Conservation (phyloP, 2,113 vertebrate genomes). For the Sinocyclocheilus maitianheensis region DNA sequence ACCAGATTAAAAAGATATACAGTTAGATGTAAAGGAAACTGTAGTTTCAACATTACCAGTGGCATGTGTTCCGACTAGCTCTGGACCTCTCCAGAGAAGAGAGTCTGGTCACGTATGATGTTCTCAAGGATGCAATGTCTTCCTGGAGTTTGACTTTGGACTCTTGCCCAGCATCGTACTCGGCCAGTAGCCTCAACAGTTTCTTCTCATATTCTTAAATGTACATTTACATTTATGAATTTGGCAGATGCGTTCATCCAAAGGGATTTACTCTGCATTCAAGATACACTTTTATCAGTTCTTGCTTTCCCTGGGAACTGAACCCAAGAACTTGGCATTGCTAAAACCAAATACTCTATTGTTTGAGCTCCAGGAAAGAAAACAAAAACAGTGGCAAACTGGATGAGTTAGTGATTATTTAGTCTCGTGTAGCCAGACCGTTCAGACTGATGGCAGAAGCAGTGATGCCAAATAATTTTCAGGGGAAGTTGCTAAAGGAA, state of each 20-base stretch:
- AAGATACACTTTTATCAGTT: too few relatives aligned
- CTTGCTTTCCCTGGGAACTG: too few relatives aligned
- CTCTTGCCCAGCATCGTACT: slow-evolving; percentile 82
- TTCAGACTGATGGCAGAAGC: too few relatives aligned
- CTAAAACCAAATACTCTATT: too few relatives aligned
- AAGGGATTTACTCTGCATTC: neutral
- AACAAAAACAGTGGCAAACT: too few relatives aligned
- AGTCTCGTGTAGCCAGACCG: too few relatives aligned
- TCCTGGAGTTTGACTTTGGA: slow-evolving; percentile 81
- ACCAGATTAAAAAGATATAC: neutral
- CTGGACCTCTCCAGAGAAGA: slow-evolving; percentile 70
- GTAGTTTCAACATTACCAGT: slow-evolving; percentile 9
- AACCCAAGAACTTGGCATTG: too few relatives aligned
- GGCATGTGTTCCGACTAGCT: slow-evolving; percentile 41
- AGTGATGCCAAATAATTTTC: too few relatives aligned
- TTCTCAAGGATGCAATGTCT: slow-evolving; percentile 79
- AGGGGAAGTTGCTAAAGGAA: too few relatives aligned
- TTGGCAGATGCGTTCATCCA: neutral
- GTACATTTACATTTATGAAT: neutral
- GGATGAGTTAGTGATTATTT: too few relatives aligned
- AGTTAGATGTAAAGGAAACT: neutral
- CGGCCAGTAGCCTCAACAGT: slow-evolving; percentile 80
- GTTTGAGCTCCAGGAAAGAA: too few relatives aligned
- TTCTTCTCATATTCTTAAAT: slow-evolving; percentile 83
- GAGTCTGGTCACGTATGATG: slow-evolving; percentile 79